A percentile compares a stretch with the other conserved stretches of the same genome.
These are phyloP conservation scores for Thinocorus orbignyianus DNA, from an alignment of 2,113 vertebrate genomes.

Conservation along the genomic window DNA sequence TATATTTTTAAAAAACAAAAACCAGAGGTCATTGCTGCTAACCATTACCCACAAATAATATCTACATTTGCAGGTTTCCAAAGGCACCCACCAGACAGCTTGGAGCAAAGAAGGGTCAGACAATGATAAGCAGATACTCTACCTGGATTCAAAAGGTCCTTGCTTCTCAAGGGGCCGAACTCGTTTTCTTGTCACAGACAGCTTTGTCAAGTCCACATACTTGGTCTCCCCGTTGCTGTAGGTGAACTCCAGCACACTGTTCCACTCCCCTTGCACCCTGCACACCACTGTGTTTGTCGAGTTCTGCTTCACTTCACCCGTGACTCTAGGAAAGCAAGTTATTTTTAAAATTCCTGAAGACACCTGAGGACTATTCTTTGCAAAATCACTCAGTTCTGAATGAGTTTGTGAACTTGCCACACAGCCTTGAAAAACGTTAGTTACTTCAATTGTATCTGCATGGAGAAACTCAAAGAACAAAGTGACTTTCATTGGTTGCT, in stretches of 20 bases:
- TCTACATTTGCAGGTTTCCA: neutral
- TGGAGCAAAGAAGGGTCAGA: neutral
- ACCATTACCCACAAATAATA: neutral
- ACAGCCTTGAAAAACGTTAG: neutral
- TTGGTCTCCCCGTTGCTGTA: constrained; percentile 87
- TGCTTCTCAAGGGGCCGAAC: constrained; percentile 90
- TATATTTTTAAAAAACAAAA: neutral
- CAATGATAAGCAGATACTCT: neutral
- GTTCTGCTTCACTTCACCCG: constrained; percentile 94
- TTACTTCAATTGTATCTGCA: neutral
- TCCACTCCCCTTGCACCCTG: constrained; percentile 96
- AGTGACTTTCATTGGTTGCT: neutral
- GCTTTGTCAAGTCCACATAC: constrained; percentile 86
- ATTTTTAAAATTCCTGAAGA: neutral
- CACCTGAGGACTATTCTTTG: neutral
- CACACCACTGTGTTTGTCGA: constrained; percentile 86
- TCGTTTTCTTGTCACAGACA: constrained; percentile 85
- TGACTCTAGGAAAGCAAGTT: constrained; percentile 79
- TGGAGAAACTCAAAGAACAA: neutral
- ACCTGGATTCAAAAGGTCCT: constrained; percentile 92
- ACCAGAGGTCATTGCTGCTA: neutral
- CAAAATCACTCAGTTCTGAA: neutral
- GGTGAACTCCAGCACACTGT: constrained; percentile 90
- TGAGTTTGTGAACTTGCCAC: neutral
- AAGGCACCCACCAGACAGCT: neutral